These are phyloP conservation scores for Drosophila cracens DNA, from an alignment of 2,888 invertebrate genomes.

Conservation along the genomic window DNA sequence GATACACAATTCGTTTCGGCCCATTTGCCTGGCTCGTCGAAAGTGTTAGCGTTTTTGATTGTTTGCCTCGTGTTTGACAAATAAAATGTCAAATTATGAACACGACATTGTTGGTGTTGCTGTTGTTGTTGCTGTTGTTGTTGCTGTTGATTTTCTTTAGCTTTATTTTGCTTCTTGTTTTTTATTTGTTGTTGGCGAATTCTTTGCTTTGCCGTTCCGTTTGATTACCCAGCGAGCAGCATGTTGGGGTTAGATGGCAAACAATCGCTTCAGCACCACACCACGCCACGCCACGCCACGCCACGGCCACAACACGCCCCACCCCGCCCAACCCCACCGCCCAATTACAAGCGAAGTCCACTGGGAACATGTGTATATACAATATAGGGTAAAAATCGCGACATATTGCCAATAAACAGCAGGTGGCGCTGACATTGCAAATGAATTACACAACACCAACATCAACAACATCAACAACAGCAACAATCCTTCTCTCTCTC, in stretches of 20 bases:
- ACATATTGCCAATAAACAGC: slow-evolving; percentile 78
- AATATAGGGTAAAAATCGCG: slow-evolving; percentile 59
- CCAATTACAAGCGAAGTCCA: slow-evolving; percentile 44
- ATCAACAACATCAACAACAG: not conserved
- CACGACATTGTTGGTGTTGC: slow-evolving; percentile 53
- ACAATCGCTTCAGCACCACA: slow-evolving; percentile 24
- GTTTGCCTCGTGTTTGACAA: slow-evolving; percentile 66
- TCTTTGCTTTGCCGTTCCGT: slow-evolving; percentile 36
- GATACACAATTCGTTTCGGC: not conserved
- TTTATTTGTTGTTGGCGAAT: slow-evolving; percentile 6
- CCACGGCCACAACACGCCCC: not conserved
- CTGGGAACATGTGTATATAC: slow-evolving; percentile 43
- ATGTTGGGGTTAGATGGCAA: slow-evolving; percentile 40
- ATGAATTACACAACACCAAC: slow-evolving; percentile 41
- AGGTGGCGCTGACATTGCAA: slow-evolving; percentile 69
- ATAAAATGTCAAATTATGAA: slow-evolving; percentile 79
- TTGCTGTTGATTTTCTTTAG: slow-evolving; percentile 3
- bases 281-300: not conserved
- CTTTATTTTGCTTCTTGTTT: slow-evolving; percentile 12
- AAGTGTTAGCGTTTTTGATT: slow-evolving; percentile 55
- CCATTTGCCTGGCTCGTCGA: slow-evolving; percentile 26
- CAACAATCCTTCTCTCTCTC: not conserved
- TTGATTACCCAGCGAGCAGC: slow-evolving; percentile 33
- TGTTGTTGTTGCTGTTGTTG: slow-evolving; percentile 7
- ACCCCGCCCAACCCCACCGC: slow-evolving; percentile 1